Conservation (phyloP, 2,113 vertebrate species). For the Cephalopholis sonnerati region DNA sequence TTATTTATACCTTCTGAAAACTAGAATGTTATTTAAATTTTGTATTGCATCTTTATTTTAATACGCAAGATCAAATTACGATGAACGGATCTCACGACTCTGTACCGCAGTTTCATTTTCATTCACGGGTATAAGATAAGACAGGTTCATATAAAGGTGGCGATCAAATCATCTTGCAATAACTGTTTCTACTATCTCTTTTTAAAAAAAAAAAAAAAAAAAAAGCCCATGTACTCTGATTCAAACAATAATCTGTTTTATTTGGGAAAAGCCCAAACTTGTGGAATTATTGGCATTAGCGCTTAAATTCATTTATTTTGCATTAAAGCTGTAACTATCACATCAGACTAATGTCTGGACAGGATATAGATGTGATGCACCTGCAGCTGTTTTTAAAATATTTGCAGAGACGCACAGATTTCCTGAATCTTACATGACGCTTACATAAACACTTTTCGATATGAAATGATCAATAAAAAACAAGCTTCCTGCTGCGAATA, state of each 20-base stretch:
- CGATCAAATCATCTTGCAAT: background rate
- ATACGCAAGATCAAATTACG: background rate
- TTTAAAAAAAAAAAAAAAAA: no score
- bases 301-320: background rate
- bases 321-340: background rate
- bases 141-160: background rate
- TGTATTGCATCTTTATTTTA: no score
- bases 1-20: background rate
- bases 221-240: no score
- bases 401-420: background rate
- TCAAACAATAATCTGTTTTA: background rate
- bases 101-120: background rate
- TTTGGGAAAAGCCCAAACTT: background rate
- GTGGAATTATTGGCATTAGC: background rate
- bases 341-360: no score
- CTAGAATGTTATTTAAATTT: no score
- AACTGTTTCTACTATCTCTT: background rate
- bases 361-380: background rate
- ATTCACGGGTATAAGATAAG: background rate
- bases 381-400: background rate
- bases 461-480: background rate
- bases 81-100: background rate
- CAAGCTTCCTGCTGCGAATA: background rate
- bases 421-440: background rate
- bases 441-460: background rate